Conservation (phyloP, 37 sponge, comb jelly and placozoan species). For the Aplysina aerophoba region DNA sequence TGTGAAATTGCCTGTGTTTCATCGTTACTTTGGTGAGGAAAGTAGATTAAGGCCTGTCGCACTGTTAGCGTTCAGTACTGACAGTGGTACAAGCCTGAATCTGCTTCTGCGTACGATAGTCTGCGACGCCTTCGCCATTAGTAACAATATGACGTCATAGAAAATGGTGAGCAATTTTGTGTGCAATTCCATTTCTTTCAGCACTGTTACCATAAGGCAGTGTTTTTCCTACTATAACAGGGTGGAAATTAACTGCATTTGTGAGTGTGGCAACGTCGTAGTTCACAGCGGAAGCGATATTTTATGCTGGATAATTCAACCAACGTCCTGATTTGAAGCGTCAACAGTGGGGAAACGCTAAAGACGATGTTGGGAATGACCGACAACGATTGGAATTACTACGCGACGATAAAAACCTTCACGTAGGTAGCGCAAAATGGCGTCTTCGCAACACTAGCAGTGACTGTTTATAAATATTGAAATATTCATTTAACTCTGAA, state of each 20-base stretch:
- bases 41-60: neutral
- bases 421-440: too few species aligned
- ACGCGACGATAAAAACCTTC: too few species aligned
- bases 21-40: neutral
- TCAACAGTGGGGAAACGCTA: too few species aligned
- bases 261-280: slow-evolving; percentile 10
- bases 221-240: neutral
- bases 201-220: neutral
- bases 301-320: too few species aligned
- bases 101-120: neutral
- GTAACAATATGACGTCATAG: slow-evolving; percentile 29
- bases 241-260: neutral
- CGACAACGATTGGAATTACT: too few species aligned
- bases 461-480: too few species aligned
- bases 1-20: too few species aligned
- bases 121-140: neutral
- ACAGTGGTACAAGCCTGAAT: neutral
- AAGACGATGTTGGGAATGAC: too few species aligned
- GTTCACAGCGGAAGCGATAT: too few species aligned
- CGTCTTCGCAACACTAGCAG: too few species aligned
- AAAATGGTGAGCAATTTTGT: slow-evolving; percentile 15
- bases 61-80: neutral
- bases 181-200: slow-evolving; percentile 15
- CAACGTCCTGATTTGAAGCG: too few species aligned
- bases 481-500: too few species aligned